Evolutionary conservation across 2,113 vertebrate species (phyloP), one percentile per base, ranked within the genome.

Genomic region (Rhea americana): DNA sequence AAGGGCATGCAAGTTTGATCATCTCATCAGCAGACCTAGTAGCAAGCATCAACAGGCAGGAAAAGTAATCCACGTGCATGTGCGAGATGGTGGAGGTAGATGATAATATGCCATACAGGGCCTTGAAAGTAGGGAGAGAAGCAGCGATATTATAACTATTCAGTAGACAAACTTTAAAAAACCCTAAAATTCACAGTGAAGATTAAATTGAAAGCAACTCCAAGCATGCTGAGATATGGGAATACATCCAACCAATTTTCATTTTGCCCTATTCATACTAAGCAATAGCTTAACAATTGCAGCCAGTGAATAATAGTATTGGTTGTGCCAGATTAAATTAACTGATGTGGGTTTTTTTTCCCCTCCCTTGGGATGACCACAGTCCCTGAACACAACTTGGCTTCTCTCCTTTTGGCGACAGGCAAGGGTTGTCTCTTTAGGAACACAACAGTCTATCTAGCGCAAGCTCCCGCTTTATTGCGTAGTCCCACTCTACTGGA

Each of bases 191-290:
- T 92, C 37, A 51, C n/a, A 83, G 24, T 71, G 18, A 63, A 85
- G 55, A 89, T 89, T 85, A 74, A 32, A 83, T 25, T 67, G 93
- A 74, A 92, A 92, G 47, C 25, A 83, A 85, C 85, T 91, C 63
- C 61, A 91, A 82, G 39, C 76, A 53, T 48, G 43, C 4, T 95
- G 79, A 74, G 85, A 67, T 78, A 90, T 3, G 17, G 72, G 89
- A 95, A 53, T 51, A 13, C 11, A 15, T 83, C 71, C 82, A 90
- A 80, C 68, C 93, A 92, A 87, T 93, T 93, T 92, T 96, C 56
- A 94, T 96, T 96, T 96, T 86, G 21, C 51, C 51, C 59, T 95
- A 93, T 96, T 96, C 84, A 94, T 91, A 55, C 51, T 47, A 83
- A 94, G 85, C 89, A 92, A 88, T 92, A 85, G 68, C n/a, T 89